Evolutionary conservation across 2,888 invertebrate genomes (phyloP).

Genomic region (Sipha maydis): DNA sequence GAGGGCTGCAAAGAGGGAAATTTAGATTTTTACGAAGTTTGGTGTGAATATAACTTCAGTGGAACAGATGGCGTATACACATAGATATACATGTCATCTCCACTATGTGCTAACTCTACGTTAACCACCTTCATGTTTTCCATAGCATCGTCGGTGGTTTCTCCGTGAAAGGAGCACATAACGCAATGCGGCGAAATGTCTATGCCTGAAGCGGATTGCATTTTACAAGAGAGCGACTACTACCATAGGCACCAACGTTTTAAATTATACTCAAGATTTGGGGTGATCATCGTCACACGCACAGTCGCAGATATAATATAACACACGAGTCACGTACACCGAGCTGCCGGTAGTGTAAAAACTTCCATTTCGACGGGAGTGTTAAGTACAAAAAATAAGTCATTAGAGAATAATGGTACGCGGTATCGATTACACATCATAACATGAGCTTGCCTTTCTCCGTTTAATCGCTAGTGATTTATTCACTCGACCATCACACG

Average conservation of each 20-base stretch:
- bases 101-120: not conserved
- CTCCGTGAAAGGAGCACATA: not conserved
- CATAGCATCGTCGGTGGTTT: not conserved
- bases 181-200: not conserved
- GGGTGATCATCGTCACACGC: not conserved
- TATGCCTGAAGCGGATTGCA: not conserved
- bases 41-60: constrained; percentile 51
- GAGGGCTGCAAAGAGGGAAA: not conserved
- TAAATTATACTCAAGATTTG: not conserved
- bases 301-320: not conserved
- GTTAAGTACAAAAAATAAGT: too few relatives aligned
- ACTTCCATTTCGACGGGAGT: too few relatives aligned
- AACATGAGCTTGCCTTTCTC: not conserved
- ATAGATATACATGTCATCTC: not conserved
- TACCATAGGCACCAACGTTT: not conserved
- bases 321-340: too few relatives aligned
- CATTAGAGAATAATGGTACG: not conserved
- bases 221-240: not conserved
- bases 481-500: too few relatives aligned
- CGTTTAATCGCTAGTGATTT: not conserved
- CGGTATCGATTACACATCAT: not conserved
- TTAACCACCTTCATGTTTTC: constrained; percentile 21
- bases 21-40: constrained; percentile 46
- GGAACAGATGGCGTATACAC: constrained; percentile 40
- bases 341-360: too few relatives aligned